These are phyloP conservation scores for Diorhabda elongata DNA, from an alignment of 1,140 invertebrate genomes.

Conservation along the genomic window DNA sequence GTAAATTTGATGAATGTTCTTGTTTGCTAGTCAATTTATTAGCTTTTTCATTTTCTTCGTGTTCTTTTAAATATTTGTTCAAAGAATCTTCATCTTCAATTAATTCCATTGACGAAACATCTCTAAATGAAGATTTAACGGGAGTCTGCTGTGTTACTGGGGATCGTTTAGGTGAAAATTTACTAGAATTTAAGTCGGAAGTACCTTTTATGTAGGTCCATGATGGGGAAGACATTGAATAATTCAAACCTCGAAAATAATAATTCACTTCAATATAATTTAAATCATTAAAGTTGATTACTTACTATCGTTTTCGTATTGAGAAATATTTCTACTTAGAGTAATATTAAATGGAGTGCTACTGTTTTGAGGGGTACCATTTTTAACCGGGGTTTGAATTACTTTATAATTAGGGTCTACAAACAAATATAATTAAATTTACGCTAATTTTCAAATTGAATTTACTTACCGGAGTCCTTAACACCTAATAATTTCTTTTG, in stretches of 20 bases:
- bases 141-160: slow-evolving; percentile 33
- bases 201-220: slow-evolving; percentile 32
- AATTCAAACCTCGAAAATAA: slow-evolving; percentile 35
- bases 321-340: slow-evolving; percentile 34
- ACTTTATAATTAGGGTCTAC: slow-evolving; percentile 34
- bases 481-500: slow-evolving; percentile 47
- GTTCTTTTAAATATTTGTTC: slow-evolving; percentile 46
- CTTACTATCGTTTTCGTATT: slow-evolving; percentile 37
- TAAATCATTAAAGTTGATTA: slow-evolving; percentile 4
- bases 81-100: slow-evolving; percentile 50
- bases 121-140: slow-evolving; percentile 36
- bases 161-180: slow-evolving; percentile 34
- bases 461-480: slow-evolving; percentile 25
- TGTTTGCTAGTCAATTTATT: slow-evolving; percentile 29
- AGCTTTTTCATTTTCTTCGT: slow-evolving; percentile 33
- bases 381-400: slow-evolving; percentile 30
- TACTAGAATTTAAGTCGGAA: slow-evolving; percentile 20
- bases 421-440: slow-evolving; percentile 12
- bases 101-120: slow-evolving; percentile 43
- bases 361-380: slow-evolving; percentile 25
- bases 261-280: slow-evolving; percentile 13
- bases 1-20: slow-evolving; percentile 32
- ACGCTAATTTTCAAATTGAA: neutral
- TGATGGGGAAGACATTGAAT: slow-evolving; percentile 39
- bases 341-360: slow-evolving; percentile 40